Evolutionary conservation across 2,797 vertebrate genomes (phyloP).

Genomic region (Linurgus olivaceus): DNA sequence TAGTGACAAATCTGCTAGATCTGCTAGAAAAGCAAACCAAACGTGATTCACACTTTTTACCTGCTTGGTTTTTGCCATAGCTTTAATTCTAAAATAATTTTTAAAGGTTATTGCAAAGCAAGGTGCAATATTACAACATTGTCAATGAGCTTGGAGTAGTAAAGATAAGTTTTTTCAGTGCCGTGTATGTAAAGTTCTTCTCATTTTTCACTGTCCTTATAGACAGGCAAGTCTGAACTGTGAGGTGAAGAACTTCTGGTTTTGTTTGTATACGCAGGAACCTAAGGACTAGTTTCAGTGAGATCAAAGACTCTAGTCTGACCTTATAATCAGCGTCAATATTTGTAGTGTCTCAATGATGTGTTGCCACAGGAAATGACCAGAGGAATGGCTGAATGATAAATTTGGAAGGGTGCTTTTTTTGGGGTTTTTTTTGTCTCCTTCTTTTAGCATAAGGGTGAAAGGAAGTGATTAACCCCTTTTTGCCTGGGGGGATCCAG

Average conservation of each 20-base stretch:
- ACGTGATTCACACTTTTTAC: background rate
- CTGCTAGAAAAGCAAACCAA: background rate
- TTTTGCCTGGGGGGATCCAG: background rate
- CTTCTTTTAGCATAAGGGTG: background rate
- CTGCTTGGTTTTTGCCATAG: background rate
- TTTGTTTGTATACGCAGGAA: background rate
- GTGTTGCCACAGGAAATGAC: background rate
- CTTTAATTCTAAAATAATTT: background rate
- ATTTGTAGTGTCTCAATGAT: background rate
- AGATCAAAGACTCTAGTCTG: background rate
- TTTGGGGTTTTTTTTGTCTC: fast-evolving
- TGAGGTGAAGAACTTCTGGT: background rate
- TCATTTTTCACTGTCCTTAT: background rate
- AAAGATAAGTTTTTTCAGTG: background rate
- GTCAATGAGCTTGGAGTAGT: background rate
- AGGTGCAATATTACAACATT: background rate
- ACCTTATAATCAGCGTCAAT: fast-evolving
- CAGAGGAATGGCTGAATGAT: background rate
- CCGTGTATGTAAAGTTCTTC: background rate
- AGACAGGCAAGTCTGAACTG: background rate
- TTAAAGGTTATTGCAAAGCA: background rate
- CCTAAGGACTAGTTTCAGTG: background rate
- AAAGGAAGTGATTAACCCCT: background rate
- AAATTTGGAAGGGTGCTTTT: background rate
- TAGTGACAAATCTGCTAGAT: background rate